Evolutionary conservation across 2,888 invertebrate genomes (phyloP).

Genomic region (Gnatocerus cornutus): DNA sequence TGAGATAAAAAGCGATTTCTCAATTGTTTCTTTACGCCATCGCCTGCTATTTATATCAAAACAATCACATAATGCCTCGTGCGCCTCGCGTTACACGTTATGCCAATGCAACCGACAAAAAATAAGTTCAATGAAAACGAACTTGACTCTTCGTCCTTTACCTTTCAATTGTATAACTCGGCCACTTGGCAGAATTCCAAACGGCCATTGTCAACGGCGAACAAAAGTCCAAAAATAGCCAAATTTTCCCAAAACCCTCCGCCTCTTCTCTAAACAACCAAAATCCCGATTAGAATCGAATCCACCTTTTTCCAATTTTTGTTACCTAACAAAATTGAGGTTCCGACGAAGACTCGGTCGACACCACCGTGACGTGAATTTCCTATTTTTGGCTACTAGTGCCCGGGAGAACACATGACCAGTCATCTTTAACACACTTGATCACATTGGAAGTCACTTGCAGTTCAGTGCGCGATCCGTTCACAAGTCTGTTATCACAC

Average conservation of each 20-base stretch:
- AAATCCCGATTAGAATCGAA: background rate
- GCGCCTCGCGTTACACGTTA: constrained; percentile 12
- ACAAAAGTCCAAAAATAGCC: no score
- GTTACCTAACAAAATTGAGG: constrained; percentile 42
- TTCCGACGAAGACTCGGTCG: constrained; percentile 22
- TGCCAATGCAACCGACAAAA: constrained; percentile 19
- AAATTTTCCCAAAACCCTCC: no score
- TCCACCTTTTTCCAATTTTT: background rate
- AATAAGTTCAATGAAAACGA: constrained; percentile 35
- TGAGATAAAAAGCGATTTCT: background rate
- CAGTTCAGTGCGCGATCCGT: constrained; percentile 75
- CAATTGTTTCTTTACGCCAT: constrained; percentile 7
- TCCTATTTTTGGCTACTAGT: constrained; percentile 59
- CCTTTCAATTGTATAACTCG: constrained; percentile 7
- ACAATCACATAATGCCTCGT: constrained; percentile 36
- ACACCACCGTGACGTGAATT: constrained; percentile 50
- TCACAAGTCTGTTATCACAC: constrained; percentile 53
- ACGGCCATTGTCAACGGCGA: no score
- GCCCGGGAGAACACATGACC: constrained; percentile 67
- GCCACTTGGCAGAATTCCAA: background rate
- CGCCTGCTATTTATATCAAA: constrained; percentile 1
- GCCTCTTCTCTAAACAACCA: background rate
- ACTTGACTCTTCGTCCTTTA: constrained; percentile 39
- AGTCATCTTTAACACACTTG: constrained; percentile 40
- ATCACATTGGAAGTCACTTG: constrained; percentile 69